Evolutionary conservation across 2,797 vertebrate species (phyloP), one percentile per base, ranked within the genome.

Genomic region (Acridotheres tristis): DNA sequence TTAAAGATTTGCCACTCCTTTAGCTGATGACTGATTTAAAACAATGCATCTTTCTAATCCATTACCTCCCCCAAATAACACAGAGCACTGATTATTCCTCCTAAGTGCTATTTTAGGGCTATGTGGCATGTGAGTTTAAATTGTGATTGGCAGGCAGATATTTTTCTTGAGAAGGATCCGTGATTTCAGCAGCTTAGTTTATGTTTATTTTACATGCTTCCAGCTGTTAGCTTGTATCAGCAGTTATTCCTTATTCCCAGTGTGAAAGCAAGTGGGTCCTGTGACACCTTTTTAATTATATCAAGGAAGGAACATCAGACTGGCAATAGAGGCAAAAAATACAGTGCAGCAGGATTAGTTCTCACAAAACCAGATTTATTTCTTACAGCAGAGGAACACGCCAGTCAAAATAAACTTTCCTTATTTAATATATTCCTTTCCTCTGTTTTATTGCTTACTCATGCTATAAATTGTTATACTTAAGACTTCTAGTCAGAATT

Each of bases 11-110:
- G 61, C 76, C 66, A 72, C 83, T 94, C 58, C 86, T 96, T 90
- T 73, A 78, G 88, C 62, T 84, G 88, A 79, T 89, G 90, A 88
- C 68, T 90, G 92, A 96, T 90, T 93, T 96, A 87, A 96, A 96
- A 89, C 72, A 90, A 85, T 87, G 57, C 45, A 63, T 96, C 73
- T 91, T 89, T 91, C 82, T 94, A 79, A 94, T 38, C 81, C 74
- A 81, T 91, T 94, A 88, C 85, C 71, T 81, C 80, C 40, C 53
- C 32, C 65, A 80, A 92, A 80, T 88, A 89, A 65, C 66, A 65
- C 2, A 38, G 6, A 74, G 38, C 11, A 58, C 57, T 75, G 54
- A 78, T 92, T 88, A 89, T 77, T 78, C 42, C 54, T 65, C 42
- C 29, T 93, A 74, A 90, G 61, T 93, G 91, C 78, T 87, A 74